Base-by-base conservation (phyloP, 2,888 invertebrate species). In the Pycnomerus fuliginosus region DNA sequence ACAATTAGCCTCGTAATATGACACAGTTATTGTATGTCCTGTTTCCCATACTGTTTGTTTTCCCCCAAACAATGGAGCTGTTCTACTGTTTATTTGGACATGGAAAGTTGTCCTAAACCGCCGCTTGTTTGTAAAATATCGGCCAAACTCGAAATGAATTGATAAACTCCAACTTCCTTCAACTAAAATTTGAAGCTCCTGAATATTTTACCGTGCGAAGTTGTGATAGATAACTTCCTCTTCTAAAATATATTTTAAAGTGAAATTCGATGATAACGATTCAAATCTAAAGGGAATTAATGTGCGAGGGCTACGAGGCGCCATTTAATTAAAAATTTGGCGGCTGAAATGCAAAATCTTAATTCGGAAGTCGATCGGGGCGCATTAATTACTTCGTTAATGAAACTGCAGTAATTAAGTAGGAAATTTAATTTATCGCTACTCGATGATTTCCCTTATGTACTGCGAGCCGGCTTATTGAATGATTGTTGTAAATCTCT, bases 1-100 rank as follows among this genome's bases (percentile, higher is more conserved):
- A 47, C 43, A 47, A 47, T 43, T 47, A 47, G 30, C 43, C 30
- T 38, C 38, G 42, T 47, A 42, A 42, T 47, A 34, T 47, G 47
- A 43, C 47, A 47, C 43, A 47, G 42, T 43, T 47, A 43, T 47
- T 47, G n/a, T n/a, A 34, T 35, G 43, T 47, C 16, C 43, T 28
- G 38, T 38, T 43, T 39, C 35, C 34, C 43, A 43, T 43, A 39
- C 35, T 37, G 39, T 47, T 47, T 38, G 39, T 43, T 36, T 28
- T n/a, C n/a, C n/a, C 36, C 29, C 42, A 38, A 47, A 44, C 44
- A 44, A 44, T 44, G 44, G 44, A 38, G 22, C 30, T 33, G n/a
- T n/a, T n/a, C n/a, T n/a, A n/a, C n/a, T n/a, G n/a, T n/a, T n/a
- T 39, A 28, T 25, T 38, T 17, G 20, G 37, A 17, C 31, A 20